A percentile compares a stretch with the other conserved stretches of the same genome.
Conservation (phyloP, 2,113 vertebrate genomes). For the Morone chrysops region DNA sequence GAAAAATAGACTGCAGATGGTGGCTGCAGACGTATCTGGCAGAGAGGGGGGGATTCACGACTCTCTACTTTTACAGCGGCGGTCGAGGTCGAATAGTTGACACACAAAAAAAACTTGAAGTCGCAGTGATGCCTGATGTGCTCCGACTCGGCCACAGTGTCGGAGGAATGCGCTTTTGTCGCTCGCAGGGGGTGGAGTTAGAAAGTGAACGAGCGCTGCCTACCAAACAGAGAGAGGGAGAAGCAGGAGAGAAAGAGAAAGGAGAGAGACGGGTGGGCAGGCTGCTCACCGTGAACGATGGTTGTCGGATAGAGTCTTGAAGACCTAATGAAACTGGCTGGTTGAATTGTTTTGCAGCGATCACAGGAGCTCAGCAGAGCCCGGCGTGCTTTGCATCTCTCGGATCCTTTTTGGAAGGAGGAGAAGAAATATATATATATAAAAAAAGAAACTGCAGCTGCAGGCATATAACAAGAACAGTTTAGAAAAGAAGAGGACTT, state of each 20-base stretch:
- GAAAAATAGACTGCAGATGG: constrained; percentile 55
- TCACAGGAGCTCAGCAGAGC: constrained; percentile 10
- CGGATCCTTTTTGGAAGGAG: constrained; percentile 15
- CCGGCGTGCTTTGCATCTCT: constrained; percentile 29
- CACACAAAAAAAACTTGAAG: constrained; percentile 55
- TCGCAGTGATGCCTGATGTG: constrained; percentile 63
- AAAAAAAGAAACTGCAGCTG: constrained; percentile 41
- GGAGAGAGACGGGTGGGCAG: constrained; percentile 64
- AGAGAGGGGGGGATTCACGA: constrained; percentile 26
- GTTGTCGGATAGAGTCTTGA: constrained; percentile 69
- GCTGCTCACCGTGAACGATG: constrained; percentile 67
- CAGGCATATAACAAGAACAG: constrained; percentile 25
- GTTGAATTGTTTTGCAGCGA: constrained; percentile 54
- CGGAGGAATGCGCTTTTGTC: constrained; percentile 81
- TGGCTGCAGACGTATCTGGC: constrained; percentile 43
- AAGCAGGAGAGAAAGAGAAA: constrained; percentile 64
- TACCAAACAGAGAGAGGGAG: constrained; percentile 76
- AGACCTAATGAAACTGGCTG: constrained; percentile 65
- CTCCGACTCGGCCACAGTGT: constrained; percentile 57
- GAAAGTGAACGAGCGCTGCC: constrained; percentile 79
- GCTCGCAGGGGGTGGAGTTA: constrained; percentile 79
- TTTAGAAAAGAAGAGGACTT: constrained; percentile 54
- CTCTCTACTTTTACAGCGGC: constrained; percentile 22
- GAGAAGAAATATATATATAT: background rate
- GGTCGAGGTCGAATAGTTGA: constrained; percentile 49